Conservation (phyloP, 2,797 vertebrate species). For the Scolopax bukidnonensis region DNA sequence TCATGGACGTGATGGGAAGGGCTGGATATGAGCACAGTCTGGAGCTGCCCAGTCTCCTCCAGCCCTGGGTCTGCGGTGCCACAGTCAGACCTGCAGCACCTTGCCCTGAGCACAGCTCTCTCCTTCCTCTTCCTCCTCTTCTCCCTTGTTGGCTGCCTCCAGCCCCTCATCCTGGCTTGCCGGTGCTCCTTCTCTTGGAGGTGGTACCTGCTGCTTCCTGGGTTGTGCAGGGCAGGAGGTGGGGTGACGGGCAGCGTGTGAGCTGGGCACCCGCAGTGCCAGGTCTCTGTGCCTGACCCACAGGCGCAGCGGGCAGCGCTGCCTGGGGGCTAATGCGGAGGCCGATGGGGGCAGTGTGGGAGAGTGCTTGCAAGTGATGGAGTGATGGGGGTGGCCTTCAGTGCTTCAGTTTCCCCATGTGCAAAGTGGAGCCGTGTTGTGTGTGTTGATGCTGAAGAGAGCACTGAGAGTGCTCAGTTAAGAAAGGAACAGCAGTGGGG, state of each 20-base stretch:
- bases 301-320: fast-evolving
- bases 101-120: not conserved
- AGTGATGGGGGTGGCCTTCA: fast-evolving
- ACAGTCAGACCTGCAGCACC: not conserved
- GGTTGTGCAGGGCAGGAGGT: not conserved
- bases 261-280: not conserved
- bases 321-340: fast-evolving
- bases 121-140: not conserved
- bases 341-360: fast-evolving
- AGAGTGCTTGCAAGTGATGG: fast-evolving
- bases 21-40: not conserved
- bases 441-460: not conserved
- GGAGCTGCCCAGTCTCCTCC: not conserved
- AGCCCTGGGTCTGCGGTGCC: not conserved
- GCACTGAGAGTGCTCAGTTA: not conserved
- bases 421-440: fast-evolving
- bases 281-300: fast-evolving
- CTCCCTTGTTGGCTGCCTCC: not conserved
- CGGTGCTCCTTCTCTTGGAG: not conserved
- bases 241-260: fast-evolving
- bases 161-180: not conserved
- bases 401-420: not conserved
- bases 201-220: not conserved
- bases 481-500: not conserved
- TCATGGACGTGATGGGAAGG: not conserved